Evolutionary conservation across 2,888 invertebrate genomes (phyloP).

Genomic region (Drosophila tanythrix): DNA sequence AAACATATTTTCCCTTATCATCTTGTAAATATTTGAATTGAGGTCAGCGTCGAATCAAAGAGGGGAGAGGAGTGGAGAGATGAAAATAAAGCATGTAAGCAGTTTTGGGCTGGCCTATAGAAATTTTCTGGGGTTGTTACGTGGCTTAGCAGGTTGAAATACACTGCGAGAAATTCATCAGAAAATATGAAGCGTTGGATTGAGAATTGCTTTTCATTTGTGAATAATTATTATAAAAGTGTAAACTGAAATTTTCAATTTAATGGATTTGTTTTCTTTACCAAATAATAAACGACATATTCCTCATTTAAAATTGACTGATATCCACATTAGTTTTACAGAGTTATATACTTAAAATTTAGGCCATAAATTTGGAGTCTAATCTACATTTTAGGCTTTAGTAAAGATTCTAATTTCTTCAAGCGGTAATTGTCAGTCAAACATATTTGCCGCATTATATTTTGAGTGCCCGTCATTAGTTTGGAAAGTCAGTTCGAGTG

Average conservation of each 20-base stretch:
- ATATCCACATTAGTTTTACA: neutral
- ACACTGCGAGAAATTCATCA: slow-evolving; percentile 41
- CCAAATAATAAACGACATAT: too few species aligned
- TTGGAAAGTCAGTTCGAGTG: slow-evolving; percentile 15
- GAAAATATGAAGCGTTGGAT: slow-evolving; percentile 10
- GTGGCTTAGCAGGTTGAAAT: slow-evolving; percentile 26
- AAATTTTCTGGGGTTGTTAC: slow-evolving; percentile 29
- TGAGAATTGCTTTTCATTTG: too few species aligned
- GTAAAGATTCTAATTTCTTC: neutral
- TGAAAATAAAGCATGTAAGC: slow-evolving; percentile 10
- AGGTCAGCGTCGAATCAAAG: slow-evolving; percentile 64
- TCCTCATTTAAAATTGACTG: neutral
- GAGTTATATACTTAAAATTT: neutral
- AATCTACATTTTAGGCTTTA: neutral
- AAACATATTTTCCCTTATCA: slow-evolving; percentile 69
- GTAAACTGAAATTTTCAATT: neutral
- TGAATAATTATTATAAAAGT: neutral
- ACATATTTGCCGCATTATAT: slow-evolving; percentile 2
- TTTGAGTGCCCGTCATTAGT: neutral
- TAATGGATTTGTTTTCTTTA: too few species aligned
- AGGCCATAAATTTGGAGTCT: neutral
- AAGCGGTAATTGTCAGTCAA: neutral
- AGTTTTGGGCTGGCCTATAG: slow-evolving; percentile 11
- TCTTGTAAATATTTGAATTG: slow-evolving; percentile 79
- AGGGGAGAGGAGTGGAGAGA: neutral